These are phyloP conservation scores for Plebejus argus DNA, from an alignment of 2,888 invertebrate species.

Conservation along the genomic window DNA sequence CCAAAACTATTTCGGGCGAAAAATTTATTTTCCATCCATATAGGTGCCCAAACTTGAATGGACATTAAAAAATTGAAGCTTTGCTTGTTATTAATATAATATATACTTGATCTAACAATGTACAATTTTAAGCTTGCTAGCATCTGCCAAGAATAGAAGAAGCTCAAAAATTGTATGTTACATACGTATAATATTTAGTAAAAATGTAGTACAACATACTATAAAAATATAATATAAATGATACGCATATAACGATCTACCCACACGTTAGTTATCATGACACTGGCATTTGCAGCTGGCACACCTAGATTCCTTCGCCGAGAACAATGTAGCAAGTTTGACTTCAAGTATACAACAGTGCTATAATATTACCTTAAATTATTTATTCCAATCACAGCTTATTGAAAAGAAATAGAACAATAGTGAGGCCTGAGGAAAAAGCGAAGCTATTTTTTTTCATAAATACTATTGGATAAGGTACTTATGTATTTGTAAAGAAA, in stretches of 20 bases:
- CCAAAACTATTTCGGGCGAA: too few species aligned
- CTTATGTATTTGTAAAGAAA: not conserved
- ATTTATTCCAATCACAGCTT: not conserved
- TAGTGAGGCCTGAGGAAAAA: not conserved
- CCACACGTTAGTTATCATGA: slow-evolving; percentile 10
- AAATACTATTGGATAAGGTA: not conserved
- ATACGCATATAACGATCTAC: not conserved
- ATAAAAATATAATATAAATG: not conserved
- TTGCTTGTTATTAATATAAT: not conserved
- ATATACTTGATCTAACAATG: not conserved
- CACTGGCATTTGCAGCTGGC: slow-evolving; percentile 18
- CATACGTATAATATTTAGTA: not conserved
- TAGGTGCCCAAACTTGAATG: too few species aligned
- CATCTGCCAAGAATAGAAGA: too few species aligned
- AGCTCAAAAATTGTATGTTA: too few species aligned
- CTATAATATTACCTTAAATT: not conserved
- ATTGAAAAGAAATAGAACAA: not conserved
- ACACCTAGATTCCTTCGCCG: slow-evolving; percentile 23
- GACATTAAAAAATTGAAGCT: too few species aligned
- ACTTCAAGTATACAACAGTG: not conserved
- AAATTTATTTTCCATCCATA: too few species aligned
- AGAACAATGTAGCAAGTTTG: not conserved
- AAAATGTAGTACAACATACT: not conserved
- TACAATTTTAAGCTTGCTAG: too few species aligned
- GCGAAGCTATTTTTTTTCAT: not conserved